These are phyloP conservation scores for Psilanteris sp. DNA, from an alignment of 1,140 invertebrate species.

Conservation along the genomic window DNA sequence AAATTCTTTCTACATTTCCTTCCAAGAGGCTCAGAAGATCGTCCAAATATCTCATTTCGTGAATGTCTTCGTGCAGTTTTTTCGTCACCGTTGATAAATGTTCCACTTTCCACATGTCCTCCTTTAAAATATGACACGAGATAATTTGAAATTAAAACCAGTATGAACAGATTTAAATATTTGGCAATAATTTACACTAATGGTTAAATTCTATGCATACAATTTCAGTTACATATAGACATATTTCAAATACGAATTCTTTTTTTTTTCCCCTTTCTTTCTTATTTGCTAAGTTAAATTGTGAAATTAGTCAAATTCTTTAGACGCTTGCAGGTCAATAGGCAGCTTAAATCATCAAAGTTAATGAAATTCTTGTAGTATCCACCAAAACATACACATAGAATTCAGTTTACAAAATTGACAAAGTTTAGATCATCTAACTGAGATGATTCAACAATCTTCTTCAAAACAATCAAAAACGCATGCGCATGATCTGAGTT, in stretches of 20 bases:
- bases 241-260: no score
- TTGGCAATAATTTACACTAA: no score
- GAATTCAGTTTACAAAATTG: constrained; percentile 18
- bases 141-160: constrained; percentile 28
- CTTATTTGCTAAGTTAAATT: not conserved
- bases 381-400: constrained; percentile 15
- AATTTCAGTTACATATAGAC: no score
- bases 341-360: constrained; percentile 5
- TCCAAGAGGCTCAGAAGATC: constrained; percentile 74
- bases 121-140: constrained; percentile 59
- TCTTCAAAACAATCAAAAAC: constrained; percentile 16
- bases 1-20: constrained; percentile 73
- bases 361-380: constrained; percentile 38
- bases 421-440: constrained; percentile 24
- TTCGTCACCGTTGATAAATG: constrained; percentile 65
- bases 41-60: constrained; percentile 74
- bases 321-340: constrained; percentile 10
- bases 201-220: no score
- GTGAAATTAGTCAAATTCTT: constrained; percentile 13
- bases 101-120: constrained; percentile 68
- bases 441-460: constrained; percentile 2
- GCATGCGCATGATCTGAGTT: no score
- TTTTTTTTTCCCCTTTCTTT: not conserved
- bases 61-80: constrained; percentile 69
- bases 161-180: no score